A percentile compares a stretch with the other conserved stretches of the same genome.
Conservation (phyloP, 23 tunicate species). For the Trididemnum nubilum region DNA sequence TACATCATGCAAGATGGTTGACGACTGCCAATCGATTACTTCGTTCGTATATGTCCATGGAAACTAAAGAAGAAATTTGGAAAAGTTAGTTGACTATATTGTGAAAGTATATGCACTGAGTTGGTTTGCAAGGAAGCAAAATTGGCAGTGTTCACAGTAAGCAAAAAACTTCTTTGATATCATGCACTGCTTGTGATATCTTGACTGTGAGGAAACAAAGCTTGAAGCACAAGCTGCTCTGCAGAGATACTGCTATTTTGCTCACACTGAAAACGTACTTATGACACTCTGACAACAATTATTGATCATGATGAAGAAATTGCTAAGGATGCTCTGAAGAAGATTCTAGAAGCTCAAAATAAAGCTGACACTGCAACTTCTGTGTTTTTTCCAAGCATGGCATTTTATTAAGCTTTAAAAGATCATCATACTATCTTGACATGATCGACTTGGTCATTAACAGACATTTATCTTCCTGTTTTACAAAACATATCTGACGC, state of each 20-base stretch:
- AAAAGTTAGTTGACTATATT: not conserved
- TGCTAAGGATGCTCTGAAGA: conserved; percentile 4
- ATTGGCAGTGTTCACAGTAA: not conserved
- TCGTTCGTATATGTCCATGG: not conserved
- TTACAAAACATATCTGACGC: not conserved
- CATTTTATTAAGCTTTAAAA: not conserved
- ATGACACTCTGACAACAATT: not conserved
- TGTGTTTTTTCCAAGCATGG: not conserved
- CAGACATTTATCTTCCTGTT: not conserved
- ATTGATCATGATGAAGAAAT: conserved; percentile 4
- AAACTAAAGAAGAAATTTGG: not conserved
- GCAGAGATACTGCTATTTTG: conserved; percentile 5
- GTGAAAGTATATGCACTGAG: conserved; percentile 1
- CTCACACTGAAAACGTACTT: not conserved
- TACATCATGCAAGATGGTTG: conserved; percentile 12
- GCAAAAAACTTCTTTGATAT: conserved; percentile 1
- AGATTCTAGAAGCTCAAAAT: conserved; percentile 13
- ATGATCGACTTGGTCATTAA: not conserved
- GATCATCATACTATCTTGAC: not conserved
- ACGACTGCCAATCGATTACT: not conserved
- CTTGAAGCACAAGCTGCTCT: not conserved
- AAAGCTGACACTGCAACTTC: conserved; percentile 3
- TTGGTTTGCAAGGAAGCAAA: not conserved
- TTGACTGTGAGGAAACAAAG: not conserved
- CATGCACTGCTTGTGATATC: not conserved